Evolutionary conservation across 2,113 vertebrate genomes (phyloP).

Genomic region (Baryphthengus martii): DNA sequence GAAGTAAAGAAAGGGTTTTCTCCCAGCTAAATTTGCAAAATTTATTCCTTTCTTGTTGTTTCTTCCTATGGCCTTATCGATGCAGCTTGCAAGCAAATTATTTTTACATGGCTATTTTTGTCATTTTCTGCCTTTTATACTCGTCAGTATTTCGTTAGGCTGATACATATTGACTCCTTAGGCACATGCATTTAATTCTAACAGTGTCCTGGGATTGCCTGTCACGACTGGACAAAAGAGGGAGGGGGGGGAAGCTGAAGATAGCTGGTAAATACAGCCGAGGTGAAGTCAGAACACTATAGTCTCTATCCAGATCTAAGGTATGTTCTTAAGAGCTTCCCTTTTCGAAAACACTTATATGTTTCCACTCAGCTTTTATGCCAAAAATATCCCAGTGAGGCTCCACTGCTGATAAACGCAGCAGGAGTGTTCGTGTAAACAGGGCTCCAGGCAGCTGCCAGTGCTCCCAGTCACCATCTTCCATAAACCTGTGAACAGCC

Average conservation of each 20-base stretch:
- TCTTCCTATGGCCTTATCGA: not conserved
- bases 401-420: not conserved
- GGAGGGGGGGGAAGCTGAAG: not conserved
- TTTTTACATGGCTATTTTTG: not conserved
- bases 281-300: not conserved
- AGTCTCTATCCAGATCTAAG: slow-evolving; percentile 6
- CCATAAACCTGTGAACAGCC: not conserved
- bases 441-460: not conserved
- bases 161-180: not conserved
- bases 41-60: not conserved
- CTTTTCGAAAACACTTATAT: slow-evolving; percentile 29
- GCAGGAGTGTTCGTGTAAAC: not conserved
- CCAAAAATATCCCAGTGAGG: slow-evolving; percentile 28
- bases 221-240: not conserved
- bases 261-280: not conserved
- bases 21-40: not conserved
- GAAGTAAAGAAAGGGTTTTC: not conserved
- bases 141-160: not conserved
- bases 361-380: slow-evolving; percentile 31
- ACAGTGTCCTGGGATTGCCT: not conserved
- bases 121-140: not conserved
- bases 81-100: not conserved
- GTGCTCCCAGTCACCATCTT: not conserved
- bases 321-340: slow-evolving; percentile 34
- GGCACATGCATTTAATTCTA: not conserved